Conservation (phyloP, 2,888 invertebrate species). For the Diplazon laetatorius region DNA sequence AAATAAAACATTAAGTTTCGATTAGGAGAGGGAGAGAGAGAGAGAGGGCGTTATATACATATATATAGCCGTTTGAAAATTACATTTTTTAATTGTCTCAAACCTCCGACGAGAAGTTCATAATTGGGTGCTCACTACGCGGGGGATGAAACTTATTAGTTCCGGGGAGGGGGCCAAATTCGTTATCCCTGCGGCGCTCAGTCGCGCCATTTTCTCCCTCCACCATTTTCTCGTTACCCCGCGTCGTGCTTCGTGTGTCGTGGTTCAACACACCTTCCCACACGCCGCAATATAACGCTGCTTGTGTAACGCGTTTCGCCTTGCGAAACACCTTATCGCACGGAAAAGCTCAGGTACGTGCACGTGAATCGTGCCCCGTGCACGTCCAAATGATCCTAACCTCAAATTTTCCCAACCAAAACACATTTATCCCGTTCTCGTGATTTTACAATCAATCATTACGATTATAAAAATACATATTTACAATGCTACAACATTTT, state of each 20-base stretch:
- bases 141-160: constrained; percentile 82
- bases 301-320: constrained; percentile 69
- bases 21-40: neutral
- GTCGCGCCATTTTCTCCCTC: constrained; percentile 40
- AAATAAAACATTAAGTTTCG: no score
- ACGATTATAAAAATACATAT: no score
- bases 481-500: neutral
- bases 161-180: constrained; percentile 67
- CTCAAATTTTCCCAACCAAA: neutral
- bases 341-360: constrained; percentile 71
- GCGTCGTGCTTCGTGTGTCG: no score
- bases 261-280: constrained; percentile 30
- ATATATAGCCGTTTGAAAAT: constrained; percentile 68
- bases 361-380: constrained; percentile 32
- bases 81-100: constrained; percentile 81
- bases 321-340: constrained; percentile 71
- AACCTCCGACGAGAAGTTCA: constrained; percentile 76
- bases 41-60: neutral
- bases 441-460: no score
- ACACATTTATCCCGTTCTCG: no score
- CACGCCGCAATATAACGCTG: no score
- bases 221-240: constrained; percentile 30
- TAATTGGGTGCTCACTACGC: constrained; percentile 82
- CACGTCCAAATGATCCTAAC: neutral
- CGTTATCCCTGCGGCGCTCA: constrained; percentile 60